These are phyloP conservation scores for Syngnathus rostellatus DNA, from an alignment of 2,797 vertebrate species.

Conservation along the genomic window DNA sequence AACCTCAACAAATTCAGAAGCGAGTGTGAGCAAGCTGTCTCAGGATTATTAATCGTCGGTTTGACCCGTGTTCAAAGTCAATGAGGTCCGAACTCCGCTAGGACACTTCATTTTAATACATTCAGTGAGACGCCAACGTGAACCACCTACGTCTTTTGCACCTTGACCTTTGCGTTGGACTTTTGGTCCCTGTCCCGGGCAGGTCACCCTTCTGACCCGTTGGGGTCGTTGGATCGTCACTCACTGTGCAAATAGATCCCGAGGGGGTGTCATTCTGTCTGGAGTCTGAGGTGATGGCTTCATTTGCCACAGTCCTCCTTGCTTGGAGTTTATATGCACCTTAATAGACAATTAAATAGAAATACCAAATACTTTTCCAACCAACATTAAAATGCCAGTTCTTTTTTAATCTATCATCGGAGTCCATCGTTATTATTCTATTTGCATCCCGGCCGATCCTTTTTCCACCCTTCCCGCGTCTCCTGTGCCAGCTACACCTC, in stretches of 20 bases:
- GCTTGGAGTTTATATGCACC: neutral
- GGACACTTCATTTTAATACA: slow-evolving; percentile 49
- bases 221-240: slow-evolving; percentile 50
- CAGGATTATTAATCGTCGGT: slow-evolving; percentile 45
- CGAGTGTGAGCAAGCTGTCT: slow-evolving; percentile 15
- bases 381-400: too few species aligned
- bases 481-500: slow-evolving; percentile 50
- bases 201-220: slow-evolving; percentile 51
- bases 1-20: neutral
- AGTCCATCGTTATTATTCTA: neutral
- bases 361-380: too few species aligned
- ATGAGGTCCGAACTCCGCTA: slow-evolving; percentile 36
- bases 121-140: slow-evolving; percentile 22
- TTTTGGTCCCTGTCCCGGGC: slow-evolving; percentile 32
- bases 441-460: slow-evolving; percentile 24
- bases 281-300: slow-evolving; percentile 16
- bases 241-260: slow-evolving; percentile 34
- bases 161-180: slow-evolving; percentile 27
- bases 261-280: slow-evolving; percentile 17
- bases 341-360: too few species aligned
- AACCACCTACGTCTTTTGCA: slow-evolving; percentile 42
- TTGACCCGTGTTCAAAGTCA: slow-evolving; percentile 50
- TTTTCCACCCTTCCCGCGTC: slow-evolving; percentile 47
- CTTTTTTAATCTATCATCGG: too few species aligned
- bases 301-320: neutral